Evolutionary conservation across 2,888 invertebrate species (phyloP).

Genomic region (Arrhopalites spinosus): DNA sequence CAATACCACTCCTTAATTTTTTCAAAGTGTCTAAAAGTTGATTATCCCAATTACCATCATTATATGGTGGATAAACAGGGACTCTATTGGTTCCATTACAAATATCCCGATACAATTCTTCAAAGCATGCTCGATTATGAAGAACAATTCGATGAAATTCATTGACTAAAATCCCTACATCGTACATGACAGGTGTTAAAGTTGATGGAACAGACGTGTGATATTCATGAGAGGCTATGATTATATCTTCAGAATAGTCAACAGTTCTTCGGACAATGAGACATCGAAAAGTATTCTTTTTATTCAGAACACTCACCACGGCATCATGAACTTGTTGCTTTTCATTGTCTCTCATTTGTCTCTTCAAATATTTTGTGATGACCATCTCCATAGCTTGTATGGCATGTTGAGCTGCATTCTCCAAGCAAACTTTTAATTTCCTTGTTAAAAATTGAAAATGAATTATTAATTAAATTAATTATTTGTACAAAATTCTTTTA

Average conservation of each 20-base stretch:
- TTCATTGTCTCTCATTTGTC: background rate
- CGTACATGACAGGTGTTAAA: conserved; percentile 26
- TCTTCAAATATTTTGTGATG: conserved; percentile 4
- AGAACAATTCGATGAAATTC: conserved; percentile 25
- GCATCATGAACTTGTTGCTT: background rate
- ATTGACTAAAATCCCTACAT: conserved; percentile 18
- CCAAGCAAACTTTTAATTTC: conserved; percentile 10
- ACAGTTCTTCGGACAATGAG: conserved; percentile 15
- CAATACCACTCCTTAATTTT: conserved; percentile 15
- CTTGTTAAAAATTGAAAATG: background rate
- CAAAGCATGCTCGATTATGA: conserved; percentile 24
- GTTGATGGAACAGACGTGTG: conserved; percentile 26
- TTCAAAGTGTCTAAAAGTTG: conserved; percentile 13
- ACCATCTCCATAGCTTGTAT: conserved; percentile 2
- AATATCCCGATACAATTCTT: conserved; percentile 24
- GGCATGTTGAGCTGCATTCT: conserved; percentile 14
- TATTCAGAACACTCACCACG: background rate
- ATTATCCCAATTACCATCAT: conserved; percentile 26
- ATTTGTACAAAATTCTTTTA: background rate
- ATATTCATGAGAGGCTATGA: conserved; percentile 24
- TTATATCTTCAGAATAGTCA: conserved; percentile 29
- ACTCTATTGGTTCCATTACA: background rate
- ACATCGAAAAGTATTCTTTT: conserved; percentile 9
- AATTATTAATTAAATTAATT: background rate
- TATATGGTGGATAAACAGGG: conserved; percentile 4